Evolutionary conservation across 2,113 vertebrate genomes (phyloP), one percentile per base, ranked within the genome.

Genomic region (Falcunculus frontatus): DNA sequence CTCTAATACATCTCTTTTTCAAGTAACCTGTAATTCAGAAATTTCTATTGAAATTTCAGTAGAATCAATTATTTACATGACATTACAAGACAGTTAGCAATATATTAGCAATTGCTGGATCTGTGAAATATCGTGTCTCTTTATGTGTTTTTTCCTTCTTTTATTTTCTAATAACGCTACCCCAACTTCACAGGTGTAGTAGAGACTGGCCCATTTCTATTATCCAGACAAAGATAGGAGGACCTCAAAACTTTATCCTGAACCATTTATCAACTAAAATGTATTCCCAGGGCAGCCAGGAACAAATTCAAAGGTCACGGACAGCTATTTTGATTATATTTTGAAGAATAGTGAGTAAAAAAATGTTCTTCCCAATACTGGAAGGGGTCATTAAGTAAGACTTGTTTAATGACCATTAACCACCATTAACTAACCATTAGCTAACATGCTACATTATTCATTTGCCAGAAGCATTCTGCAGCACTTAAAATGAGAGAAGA

Each of bases 11-110:
- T 47, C 3, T 49, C n/a, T 79, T 90, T 95, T 53, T 83, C 57
- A 90, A 94, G 32, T 73, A 73, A 83, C 33, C 14, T 46, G 46
- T 62, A 95, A 84, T 73, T 80, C 49, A 77, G 84, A 69, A 89
- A 84, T 89, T 89, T 69, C 86, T 83, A 62, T 12, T 11, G 59
- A 83, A 94, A 83, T 89, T 86, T 62, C 79, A 93, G 59, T 63
- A 67, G 23, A 84, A 74, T 93, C 19, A 91, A 76, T 93, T 90
- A 84, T 92, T 93, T 89, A 84, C 26, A n/a, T 44, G n/a, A 56
- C 44, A 90, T 55, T 83, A 30, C 33, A 62, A 37, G 67, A 44
- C 47, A 85, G 65, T 52, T 91, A 91, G 37, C 22, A 87, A 60
- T 64, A 56, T 82, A 59, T 70, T 75, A 89, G 17, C 33, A 81